Conservation (phyloP, 2,797 vertebrate species). For the Cyprinodon diabolis region DNA sequence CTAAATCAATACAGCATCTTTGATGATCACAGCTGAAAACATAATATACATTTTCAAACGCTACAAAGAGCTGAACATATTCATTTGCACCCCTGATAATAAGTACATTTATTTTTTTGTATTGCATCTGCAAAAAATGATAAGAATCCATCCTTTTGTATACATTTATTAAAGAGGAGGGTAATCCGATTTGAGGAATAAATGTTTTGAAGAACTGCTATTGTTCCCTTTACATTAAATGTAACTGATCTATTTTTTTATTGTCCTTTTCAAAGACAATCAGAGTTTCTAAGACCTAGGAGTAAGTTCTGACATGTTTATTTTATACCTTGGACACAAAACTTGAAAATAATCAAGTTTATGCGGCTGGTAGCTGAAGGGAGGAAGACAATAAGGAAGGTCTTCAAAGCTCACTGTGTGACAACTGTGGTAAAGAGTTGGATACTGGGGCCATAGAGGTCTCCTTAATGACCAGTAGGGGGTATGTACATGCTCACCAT, state of each 20-base stretch:
- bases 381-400: too few species aligned
- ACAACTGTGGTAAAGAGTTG: too few species aligned
- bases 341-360: too few species aligned
- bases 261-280: background rate
- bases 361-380: too few species aligned
- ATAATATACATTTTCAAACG: slow-evolving; percentile 1
- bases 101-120: background rate
- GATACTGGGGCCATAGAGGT: too few species aligned
- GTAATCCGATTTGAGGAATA: background rate
- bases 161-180: background rate
- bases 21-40: slow-evolving; percentile 1
- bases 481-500: too few species aligned
- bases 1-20: slow-evolving; percentile 17
- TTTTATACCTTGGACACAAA: too few species aligned
- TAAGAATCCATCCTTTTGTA: background rate
- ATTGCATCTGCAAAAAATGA: background rate
- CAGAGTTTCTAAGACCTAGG: background rate
- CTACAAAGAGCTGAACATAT: background rate
- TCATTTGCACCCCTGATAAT: background rate
- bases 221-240: background rate
- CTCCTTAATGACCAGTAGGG: too few species aligned
- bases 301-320: background rate
- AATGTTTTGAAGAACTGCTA: background rate
- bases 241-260: background rate
- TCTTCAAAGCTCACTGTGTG: too few species aligned